A percentile compares a stretch with the other conserved stretches of the same genome.
Conservation (phyloP, 2,797 vertebrate genomes). For the Enteromius fasciolatus region DNA sequence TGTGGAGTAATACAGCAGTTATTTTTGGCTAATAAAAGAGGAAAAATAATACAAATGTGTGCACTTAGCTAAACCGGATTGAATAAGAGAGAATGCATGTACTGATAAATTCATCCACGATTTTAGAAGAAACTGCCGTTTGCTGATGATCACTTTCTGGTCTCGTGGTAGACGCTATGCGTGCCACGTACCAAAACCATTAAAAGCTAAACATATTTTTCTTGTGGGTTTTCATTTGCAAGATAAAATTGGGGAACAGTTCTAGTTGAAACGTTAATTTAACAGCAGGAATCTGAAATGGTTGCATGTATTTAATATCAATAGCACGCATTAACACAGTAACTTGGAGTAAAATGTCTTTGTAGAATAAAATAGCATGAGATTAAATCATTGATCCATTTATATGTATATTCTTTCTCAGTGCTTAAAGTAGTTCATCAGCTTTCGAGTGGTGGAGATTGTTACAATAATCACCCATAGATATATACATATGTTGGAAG, state of each 20-base stretch:
- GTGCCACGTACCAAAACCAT: not conserved
- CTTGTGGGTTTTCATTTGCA: not conserved
- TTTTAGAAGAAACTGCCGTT: not conserved
- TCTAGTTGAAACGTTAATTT: not conserved
- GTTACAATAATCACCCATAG: not conserved
- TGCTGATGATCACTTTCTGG: not conserved
- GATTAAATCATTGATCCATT: not conserved
- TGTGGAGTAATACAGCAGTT: constrained; percentile 20
- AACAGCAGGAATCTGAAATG: not conserved
- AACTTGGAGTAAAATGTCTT: not conserved
- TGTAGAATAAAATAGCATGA: not conserved
- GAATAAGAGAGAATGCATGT: not conserved
- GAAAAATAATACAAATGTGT: constrained; percentile 2
- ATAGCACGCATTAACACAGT: not conserved
- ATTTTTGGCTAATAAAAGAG: constrained; percentile 25
- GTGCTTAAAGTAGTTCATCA: not conserved
- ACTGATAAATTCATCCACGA: not conserved
- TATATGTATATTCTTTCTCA: not conserved
- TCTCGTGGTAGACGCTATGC: not conserved
- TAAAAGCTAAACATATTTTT: not conserved
- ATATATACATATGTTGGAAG: constrained; percentile 19
- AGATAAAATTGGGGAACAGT: not conserved
- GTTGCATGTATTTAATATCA: not conserved
- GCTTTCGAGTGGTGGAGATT: constrained; percentile 2
- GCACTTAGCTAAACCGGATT: constrained; percentile 4